Conservation (phyloP, 2,888 invertebrate species). For the Drosophila kuntzei region DNA sequence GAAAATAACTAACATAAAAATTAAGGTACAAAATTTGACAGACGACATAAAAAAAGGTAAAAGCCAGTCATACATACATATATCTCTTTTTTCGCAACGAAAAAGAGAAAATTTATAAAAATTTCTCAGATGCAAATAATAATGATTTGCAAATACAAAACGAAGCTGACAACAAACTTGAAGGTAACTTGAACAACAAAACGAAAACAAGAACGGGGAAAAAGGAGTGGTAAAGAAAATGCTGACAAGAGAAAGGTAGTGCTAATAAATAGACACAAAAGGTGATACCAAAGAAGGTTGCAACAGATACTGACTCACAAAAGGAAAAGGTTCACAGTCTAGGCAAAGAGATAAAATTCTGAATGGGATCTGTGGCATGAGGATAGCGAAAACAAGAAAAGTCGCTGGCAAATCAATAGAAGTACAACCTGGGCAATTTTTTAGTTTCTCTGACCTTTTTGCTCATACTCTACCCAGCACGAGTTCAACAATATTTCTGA, state of each 20-base stretch:
- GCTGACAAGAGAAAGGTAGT: constrained; percentile 70
- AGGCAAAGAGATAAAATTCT: constrained; percentile 39
- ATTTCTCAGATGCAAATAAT: constrained; percentile 71
- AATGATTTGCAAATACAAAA: constrained; percentile 80
- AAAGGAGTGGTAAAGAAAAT: constrained; percentile 34
- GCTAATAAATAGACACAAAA: constrained; percentile 79
- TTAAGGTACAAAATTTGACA: constrained; percentile 72
- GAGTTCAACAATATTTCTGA: not conserved
- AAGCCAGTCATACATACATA: constrained; percentile 41
- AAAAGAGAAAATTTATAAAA: constrained; percentile 43
- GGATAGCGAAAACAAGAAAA: constrained; percentile 26
- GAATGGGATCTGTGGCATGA: constrained; percentile 36
- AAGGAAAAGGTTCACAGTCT: constrained; percentile 47
- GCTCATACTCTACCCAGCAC: constrained; percentile 1
- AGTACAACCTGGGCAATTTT: constrained; percentile 56
- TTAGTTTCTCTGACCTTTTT: constrained; percentile 53
- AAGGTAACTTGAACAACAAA: constrained; percentile 24
- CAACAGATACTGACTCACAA: constrained; percentile 50
- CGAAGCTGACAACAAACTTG: constrained; percentile 40
- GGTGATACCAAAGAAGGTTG: constrained; percentile 50
- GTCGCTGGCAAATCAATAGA: constrained; percentile 69
- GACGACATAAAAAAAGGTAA: constrained; percentile 47
- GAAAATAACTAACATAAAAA: constrained; percentile 60
- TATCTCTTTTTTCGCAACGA: constrained; percentile 33
- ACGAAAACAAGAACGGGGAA: not conserved